Evolutionary conservation across 2,113 vertebrate species (phyloP).

Genomic region (Andinoacara biseriatus): DNA sequence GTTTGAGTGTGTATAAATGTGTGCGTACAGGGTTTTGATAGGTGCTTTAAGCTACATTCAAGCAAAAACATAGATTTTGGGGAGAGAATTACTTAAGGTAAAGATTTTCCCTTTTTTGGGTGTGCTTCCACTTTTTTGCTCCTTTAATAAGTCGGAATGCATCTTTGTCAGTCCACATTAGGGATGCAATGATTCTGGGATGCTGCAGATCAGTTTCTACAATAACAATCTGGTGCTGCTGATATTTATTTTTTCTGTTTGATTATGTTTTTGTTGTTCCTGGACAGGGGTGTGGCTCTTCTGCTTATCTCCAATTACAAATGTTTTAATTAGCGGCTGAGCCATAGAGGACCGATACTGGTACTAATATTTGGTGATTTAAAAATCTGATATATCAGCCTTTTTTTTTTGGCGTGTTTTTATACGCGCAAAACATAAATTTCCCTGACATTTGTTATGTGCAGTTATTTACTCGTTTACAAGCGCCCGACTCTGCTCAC

Average conservation of each 20-base stretch:
- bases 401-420: not conserved
- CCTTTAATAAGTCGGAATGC: slow-evolving; percentile 28
- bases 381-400: not conserved
- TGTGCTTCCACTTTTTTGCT: slow-evolving; percentile 70
- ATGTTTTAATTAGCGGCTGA: not conserved
- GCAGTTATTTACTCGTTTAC: not conserved
- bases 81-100: slow-evolving; percentile 38
- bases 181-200: not conserved
- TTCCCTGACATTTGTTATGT: not conserved
- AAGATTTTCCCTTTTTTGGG: slow-evolving; percentile 56
- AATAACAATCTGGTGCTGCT: not conserved
- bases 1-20: slow-evolving; percentile 32
- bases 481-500: not conserved
- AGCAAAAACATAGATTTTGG: slow-evolving; percentile 39
- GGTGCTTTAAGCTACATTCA: slow-evolving; percentile 77
- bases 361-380: not conserved
- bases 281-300: not conserved
- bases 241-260: not conserved
- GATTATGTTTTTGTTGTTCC: not conserved
- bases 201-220: not conserved
- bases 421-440: not conserved
- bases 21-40: slow-evolving; percentile 48
- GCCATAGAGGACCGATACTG: not conserved
- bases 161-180: slow-evolving; percentile 25
- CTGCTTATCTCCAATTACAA: not conserved